These are phyloP conservation scores for Danio kyathit DNA, from an alignment of 2,797 vertebrate genomes.

Conservation along the genomic window DNA sequence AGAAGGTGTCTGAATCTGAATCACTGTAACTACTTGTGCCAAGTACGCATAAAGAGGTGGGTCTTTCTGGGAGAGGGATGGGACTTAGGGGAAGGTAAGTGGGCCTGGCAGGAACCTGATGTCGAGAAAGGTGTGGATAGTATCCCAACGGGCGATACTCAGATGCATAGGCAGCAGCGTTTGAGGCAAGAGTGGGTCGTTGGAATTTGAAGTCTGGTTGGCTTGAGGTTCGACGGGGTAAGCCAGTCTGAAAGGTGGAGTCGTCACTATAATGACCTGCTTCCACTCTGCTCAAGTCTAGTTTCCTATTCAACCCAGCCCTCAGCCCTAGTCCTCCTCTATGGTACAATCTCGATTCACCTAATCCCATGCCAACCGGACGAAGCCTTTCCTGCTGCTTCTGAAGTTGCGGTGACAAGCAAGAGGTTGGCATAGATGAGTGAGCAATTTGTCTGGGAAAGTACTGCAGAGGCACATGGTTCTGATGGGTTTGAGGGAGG, in stretches of 20 bases:
- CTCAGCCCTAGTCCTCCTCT: slow-evolving; percentile 51
- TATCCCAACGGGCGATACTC: slow-evolving; percentile 92
- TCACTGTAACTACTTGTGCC: slow-evolving; percentile 88
- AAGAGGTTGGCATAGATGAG: slow-evolving; percentile 55
- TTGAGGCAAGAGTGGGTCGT: slow-evolving; percentile 75
- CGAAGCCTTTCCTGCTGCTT: slow-evolving; percentile 62
- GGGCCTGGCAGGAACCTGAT: slow-evolving; percentile 73
- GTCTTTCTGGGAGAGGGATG: slow-evolving; percentile 71
- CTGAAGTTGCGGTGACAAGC: slow-evolving; percentile 68
- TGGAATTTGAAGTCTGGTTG: slow-evolving; percentile 90
- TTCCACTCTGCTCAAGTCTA: slow-evolving; percentile 70
- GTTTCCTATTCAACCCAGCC: slow-evolving; percentile 62
- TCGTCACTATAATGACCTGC: slow-evolving; percentile 82
- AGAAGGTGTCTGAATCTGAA: slow-evolving; percentile 89
- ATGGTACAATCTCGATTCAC: slow-evolving; percentile 63
- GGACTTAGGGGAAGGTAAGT: slow-evolving; percentile 80
- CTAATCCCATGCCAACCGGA: slow-evolving; percentile 63
- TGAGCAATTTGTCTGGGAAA: slow-evolving; percentile 60
- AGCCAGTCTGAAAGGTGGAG: slow-evolving; percentile 76
- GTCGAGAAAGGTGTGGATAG: slow-evolving; percentile 84
- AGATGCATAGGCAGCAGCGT: slow-evolving; percentile 73
- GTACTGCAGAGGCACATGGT: slow-evolving; percentile 67
- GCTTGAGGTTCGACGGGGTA: slow-evolving; percentile 86
- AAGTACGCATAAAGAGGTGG: slow-evolving; percentile 67
- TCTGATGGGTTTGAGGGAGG: slow-evolving; percentile 64